These are phyloP conservation scores for Aleiodes testaceus DNA, from an alignment of 2,888 invertebrate genomes.

Conservation along the genomic window DNA sequence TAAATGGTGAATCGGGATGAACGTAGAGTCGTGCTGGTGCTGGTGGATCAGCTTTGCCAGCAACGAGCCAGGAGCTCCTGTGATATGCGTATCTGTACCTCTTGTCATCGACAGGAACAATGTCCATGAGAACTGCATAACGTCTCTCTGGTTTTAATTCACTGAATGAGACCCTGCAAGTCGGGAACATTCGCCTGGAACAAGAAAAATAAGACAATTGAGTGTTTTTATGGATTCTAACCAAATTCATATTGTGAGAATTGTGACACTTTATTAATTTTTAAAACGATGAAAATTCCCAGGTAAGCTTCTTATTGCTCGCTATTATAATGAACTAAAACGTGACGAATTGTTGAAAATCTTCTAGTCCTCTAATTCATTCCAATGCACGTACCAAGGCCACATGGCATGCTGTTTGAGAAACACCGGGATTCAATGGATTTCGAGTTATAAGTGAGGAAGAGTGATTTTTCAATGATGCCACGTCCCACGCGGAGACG, in stretches of 20 bases:
- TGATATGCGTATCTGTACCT: conserved; percentile 88
- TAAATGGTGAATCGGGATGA: conserved; percentile 88
- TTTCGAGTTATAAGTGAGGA: not conserved
- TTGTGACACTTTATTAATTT: conserved; percentile 9
- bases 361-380: conserved; percentile 44
- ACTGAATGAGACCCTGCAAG: conserved; percentile 83
- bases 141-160: conserved; percentile 79
- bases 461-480: conserved; percentile 37
- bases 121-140: conserved; percentile 86
- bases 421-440: not conserved
- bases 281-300: not conserved
- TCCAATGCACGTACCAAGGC: conserved; percentile 40
- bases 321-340: not conserved
- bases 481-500: conserved; percentile 49
- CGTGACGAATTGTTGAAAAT: conserved; percentile 35
- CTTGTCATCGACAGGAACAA: conserved; percentile 87
- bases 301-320: not conserved
- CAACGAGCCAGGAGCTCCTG: conserved; percentile 87
- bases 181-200: conserved; percentile 88
- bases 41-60: conserved; percentile 87
- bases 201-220: conserved; percentile 41
- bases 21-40: conserved; percentile 82
- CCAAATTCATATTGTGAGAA: not conserved
- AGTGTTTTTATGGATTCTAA: conserved; percentile 4
- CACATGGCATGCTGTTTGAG: conserved; percentile 40